Percentiles rank a stretch among this genome's conserved stretches.
These are phyloP conservation scores for Erythrocebus patas DNA, from an alignment of 2,113 vertebrate genomes.

Conservation along the genomic window DNA sequence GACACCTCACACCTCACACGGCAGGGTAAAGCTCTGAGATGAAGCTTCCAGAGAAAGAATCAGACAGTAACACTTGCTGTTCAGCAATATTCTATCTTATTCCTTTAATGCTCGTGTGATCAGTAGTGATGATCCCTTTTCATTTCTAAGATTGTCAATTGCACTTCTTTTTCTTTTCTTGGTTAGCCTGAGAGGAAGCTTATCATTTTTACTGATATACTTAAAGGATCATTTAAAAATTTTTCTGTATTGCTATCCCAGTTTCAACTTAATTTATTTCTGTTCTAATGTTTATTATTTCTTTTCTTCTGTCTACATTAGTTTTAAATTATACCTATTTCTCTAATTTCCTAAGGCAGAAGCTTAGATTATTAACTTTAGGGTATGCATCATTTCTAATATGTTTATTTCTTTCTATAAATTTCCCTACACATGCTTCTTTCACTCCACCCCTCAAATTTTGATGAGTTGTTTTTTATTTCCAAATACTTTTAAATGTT, in stretches of 20 bases:
- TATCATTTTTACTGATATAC: background rate
- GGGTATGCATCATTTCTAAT: background rate
- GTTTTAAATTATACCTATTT: background rate
- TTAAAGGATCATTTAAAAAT: background rate
- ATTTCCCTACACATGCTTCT: background rate
- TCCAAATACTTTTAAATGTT: background rate
- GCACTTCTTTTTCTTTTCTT: background rate
- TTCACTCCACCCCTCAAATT: background rate
- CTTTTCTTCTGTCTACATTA: background rate
- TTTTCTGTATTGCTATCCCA: background rate
- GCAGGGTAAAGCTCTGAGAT: no score
- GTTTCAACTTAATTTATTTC: background rate
- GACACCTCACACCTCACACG: no score
- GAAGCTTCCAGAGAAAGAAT: no score
- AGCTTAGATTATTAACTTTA: background rate
- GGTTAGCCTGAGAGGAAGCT: background rate
- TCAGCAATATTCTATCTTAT: background rate
- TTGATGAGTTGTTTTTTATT: background rate
- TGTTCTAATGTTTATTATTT: background rate
- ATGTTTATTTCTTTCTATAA: background rate
- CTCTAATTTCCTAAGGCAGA: background rate
- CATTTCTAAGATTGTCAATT: background rate
- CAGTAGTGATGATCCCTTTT: background rate
- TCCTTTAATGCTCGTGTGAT: background rate
- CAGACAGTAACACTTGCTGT: no score